Evolutionary conservation across 2,888 invertebrate genomes (phyloP), one percentile per base, ranked within the genome.

Genomic region (Trichogramma dendrolimi): DNA sequence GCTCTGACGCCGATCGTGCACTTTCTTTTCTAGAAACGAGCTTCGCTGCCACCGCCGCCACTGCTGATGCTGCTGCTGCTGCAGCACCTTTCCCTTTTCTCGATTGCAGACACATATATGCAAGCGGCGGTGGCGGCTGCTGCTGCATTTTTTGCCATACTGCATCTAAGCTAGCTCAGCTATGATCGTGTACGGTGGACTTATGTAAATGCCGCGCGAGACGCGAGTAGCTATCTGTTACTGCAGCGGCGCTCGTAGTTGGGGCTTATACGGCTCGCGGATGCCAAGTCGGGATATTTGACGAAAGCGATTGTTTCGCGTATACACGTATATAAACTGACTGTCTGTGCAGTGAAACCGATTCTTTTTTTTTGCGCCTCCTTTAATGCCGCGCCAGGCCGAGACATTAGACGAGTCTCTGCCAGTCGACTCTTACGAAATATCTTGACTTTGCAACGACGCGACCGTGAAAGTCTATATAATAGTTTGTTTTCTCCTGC

Each of bases 11-110:
- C 40, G 44, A 50, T 54, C 60, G 50, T 63, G 60, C 60, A 65
- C 65, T 65, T 65, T 65, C 65, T 62, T 65, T 65, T 65, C 60
- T 58, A 54, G 56, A 59, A 62, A 59, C 54, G 6, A 56, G 6
- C n/a, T 42, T 38, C 46, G 50, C 14, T 11, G 43, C 14, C 14
- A 14, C 14, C 14, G 27, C 7, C 44, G 53, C 52, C 41, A 39
- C 48, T 41, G 38, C 47, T 27, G 27, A 27, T 27, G 27, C 27
- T 27, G 27, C 14, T 11, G 43, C 7, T 48, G 53, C 52, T 42
- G 38, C 48, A 27, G 38, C 47, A 49, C 58, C 65, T 59, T 62
- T 65, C 62, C 60, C 62, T 62, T 62, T 64, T 57, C 55, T 40
- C 49, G 51, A 40, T 61, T 54, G 57, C 60, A 47, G 27, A 27